Evolutionary conservation across 2,797 vertebrate species (phyloP).

Genomic region (Toxotes lorentzi): DNA sequence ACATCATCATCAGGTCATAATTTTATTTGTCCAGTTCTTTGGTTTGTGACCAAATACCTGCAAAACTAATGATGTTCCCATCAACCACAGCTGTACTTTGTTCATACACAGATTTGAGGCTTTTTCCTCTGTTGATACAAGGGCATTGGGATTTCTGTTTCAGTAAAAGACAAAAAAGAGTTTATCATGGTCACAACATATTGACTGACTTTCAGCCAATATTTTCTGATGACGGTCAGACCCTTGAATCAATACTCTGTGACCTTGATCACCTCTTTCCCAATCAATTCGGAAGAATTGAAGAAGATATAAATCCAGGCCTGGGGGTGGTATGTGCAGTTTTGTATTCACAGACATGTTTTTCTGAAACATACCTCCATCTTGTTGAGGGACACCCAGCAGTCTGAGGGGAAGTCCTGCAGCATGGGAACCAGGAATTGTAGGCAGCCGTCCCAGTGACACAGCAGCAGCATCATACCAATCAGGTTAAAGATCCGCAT

Average conservation of each 20-base stretch:
- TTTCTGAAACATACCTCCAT: constrained; percentile 90
- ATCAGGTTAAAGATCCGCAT: constrained; percentile 97
- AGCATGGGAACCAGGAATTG: constrained; percentile 98
- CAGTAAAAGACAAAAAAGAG: constrained; percentile 17
- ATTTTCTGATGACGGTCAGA: constrained; percentile 36
- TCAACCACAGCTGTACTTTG: too few relatives aligned
- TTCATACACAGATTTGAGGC: not conserved
- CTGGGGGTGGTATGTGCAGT: not conserved
- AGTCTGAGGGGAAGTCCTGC: constrained; percentile 94
- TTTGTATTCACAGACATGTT: constrained; percentile 12
- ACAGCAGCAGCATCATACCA: constrained; percentile 96
- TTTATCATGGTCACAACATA: constrained; percentile 32
- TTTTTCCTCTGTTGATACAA: constrained; percentile 2
- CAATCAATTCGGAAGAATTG: constrained; percentile 28
- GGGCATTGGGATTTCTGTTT: not conserved
- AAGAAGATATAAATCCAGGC: constrained; percentile 28
- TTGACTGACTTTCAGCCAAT: constrained; percentile 37
- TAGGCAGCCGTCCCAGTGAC: constrained; percentile 96
- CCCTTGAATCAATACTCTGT: constrained; percentile 37
- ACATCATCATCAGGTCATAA: not conserved
- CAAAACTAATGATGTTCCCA: not conserved
- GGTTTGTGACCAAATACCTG: not conserved
- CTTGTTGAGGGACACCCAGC: constrained; percentile 97
- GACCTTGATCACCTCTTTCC: constrained; percentile 20
- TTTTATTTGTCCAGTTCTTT: not conserved